Conservation (phyloP, 2,888 invertebrate species). For the Noctua fimbriata region DNA sequence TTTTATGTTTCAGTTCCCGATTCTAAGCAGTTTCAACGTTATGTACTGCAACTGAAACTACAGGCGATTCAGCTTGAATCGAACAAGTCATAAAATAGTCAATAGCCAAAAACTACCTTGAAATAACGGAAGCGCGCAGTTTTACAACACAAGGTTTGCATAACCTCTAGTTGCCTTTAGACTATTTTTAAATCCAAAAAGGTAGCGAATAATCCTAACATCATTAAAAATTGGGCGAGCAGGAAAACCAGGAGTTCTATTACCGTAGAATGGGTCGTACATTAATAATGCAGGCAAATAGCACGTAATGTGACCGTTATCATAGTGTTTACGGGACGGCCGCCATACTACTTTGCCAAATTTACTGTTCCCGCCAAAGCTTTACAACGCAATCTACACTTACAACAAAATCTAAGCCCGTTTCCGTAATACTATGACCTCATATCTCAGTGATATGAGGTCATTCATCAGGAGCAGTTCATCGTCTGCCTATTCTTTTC, state of each 20-base stretch:
- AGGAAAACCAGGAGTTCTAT: conserved; percentile 31
- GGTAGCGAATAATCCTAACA: background rate
- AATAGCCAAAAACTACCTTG: background rate
- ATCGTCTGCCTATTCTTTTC: background rate
- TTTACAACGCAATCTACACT: conserved; percentile 47
- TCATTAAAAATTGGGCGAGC: background rate
- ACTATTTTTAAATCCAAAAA: background rate
- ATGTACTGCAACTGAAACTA: background rate
- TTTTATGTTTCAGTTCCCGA: background rate
- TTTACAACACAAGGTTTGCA: background rate
- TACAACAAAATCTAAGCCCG: no score
- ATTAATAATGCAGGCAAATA: conserved; percentile 57
- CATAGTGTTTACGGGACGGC: conserved; percentile 60
- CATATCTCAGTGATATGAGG: no score
- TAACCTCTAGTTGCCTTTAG: background rate
- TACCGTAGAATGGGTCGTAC: conserved; percentile 47
- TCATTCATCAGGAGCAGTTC: no score
- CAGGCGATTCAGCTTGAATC: background rate
- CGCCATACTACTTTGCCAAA: conserved; percentile 51
- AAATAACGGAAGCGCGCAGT: background rate
- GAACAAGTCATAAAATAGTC: no score
- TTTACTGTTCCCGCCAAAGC: conserved; percentile 59
- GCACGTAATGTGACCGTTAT: conserved; percentile 56
- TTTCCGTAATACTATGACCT: no score
- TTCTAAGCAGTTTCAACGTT: background rate